A percentile compares a stretch with the other conserved stretches of the same genome.
phyloP scores from a whole-genome alignment of 2,113 vertebrate species.

The Phrynosoma blainvillii region DNA sequence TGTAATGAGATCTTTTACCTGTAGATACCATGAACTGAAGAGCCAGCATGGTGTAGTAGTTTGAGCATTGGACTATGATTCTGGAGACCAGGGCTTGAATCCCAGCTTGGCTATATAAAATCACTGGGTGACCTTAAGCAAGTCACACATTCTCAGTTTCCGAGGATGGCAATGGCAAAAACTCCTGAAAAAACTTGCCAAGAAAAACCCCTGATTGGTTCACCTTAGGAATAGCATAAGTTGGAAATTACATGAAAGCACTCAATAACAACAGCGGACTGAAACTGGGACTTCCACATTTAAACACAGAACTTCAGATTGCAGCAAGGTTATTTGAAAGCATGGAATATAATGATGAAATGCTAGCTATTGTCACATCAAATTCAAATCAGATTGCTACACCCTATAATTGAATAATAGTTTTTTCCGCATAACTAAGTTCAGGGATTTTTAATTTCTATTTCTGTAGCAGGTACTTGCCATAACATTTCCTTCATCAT shows the following conservation, averaged over 20 bases:
- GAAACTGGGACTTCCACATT: neutral
- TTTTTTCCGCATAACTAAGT: neutral
- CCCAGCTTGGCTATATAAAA: too few species aligned
- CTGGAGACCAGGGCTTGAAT: too few species aligned
- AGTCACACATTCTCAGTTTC: too few species aligned
- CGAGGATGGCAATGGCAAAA: too few species aligned
- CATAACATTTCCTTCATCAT: neutral
- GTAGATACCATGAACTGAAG: neutral
- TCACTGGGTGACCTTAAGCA: too few species aligned
- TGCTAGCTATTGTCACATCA: neutral
- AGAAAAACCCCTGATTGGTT: too few species aligned
- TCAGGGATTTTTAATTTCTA: neutral
- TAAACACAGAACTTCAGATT: neutral
- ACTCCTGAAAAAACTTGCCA: too few species aligned
- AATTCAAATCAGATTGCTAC: neutral
- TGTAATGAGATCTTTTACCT: neutral
- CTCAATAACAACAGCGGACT: neutral
- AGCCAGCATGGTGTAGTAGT: too few species aligned
- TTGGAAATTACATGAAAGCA: neutral
- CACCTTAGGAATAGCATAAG: too few species aligned
- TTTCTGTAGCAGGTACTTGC: neutral
- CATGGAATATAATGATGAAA: neutral
- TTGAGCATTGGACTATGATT: too few species aligned
- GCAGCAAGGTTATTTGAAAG: neutral
- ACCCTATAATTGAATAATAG: neutral